Base-by-base conservation (phyloP, 2,888 invertebrate genomes). In the Griposia aprilina region DNA sequence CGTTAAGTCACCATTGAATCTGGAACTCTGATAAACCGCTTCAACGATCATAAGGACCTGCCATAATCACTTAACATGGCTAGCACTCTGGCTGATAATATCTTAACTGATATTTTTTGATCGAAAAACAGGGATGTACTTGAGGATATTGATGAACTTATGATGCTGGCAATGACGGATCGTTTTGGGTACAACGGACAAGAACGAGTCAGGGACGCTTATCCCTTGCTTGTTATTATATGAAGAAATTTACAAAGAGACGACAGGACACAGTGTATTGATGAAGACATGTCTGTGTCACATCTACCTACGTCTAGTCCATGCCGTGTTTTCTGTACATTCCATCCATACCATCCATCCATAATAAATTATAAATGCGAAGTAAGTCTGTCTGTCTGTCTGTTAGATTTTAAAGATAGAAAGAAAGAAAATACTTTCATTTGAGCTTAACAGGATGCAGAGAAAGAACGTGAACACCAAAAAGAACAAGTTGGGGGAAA, bases 151-250 rank as follows among this genome's bases (percentile, higher is more conserved):
- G 41, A 79, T 45, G 57, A 50, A n/a, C 62, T 26, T 62, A 15
- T 69, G 70, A 36, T 4, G 8, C 15, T 74, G 55, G 26, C 55
- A 74, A 48, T 78, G 81, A 74, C 26, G 3, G 63, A 78, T 76
- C 41, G 41, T 50, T 76, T 65, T 10, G 20, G 23, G 55, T 7
- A 15, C 15, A 81, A 50, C 30, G 62, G 30, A 50, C 41, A 63
- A 63, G 8, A 75, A 81, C 48, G 55, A 41, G 82, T 50, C 26
- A 80, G 30, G 73, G 52, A 36, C 6, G 15, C 48, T 81, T 81
- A 63, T 55, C 30, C 48, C 41, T 63, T 75, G 50, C 15, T 50
- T 15, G 59, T 60, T 60, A 17, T 7, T 36, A 36, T 11, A 60
- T 15, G 8, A 13, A 50, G 5, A 59, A 1, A 20, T 26, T 45